phyloP scores from a whole-genome alignment of 2,113 vertebrate species.

The Calyptommatus sinebrachiatus region DNA sequence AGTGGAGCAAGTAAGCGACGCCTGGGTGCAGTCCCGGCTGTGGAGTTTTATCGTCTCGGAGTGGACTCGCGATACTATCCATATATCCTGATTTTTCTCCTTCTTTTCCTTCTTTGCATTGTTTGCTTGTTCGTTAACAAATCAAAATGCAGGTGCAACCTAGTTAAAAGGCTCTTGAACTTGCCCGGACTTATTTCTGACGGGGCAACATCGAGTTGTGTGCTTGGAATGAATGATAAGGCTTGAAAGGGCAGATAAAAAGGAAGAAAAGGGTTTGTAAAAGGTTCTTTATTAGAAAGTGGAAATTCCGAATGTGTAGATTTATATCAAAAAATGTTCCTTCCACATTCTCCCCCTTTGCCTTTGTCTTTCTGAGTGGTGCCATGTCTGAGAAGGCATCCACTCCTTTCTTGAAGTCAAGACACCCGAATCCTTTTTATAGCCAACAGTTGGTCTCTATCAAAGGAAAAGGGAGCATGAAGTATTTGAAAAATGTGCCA shows the following conservation, averaged over 20 bases:
- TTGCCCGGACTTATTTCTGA: not conserved
- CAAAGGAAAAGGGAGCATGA: not conserved
- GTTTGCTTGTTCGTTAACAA: not conserved
- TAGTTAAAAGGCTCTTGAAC: not conserved
- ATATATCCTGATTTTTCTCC: not conserved
- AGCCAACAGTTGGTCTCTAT: accelerated
- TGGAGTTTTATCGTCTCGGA: not conserved
- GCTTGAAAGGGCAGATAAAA: not conserved
- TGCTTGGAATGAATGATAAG: not conserved
- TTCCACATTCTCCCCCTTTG: too few relatives aligned
- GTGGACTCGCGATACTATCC: not conserved
- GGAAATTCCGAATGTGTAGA: accelerated
- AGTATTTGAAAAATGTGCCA: not conserved
- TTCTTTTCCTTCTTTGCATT: not conserved
- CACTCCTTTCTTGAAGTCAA: not conserved
- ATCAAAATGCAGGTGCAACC: too few relatives aligned
- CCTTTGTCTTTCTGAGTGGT: not conserved
- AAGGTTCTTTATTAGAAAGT: not conserved
- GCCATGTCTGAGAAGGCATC: not conserved
- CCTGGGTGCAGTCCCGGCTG: not conserved
- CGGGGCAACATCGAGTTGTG: not conserved
- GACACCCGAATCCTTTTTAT: accelerated
- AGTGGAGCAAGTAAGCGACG: too few relatives aligned
- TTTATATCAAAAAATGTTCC: accelerated
- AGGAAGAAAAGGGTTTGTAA: not conserved